A percentile compares a stretch with the other conserved stretches of the same genome.
phyloP scores from a whole-genome alignment of 1,140 invertebrate genomes.

The Eriosoma lanigerum region DNA sequence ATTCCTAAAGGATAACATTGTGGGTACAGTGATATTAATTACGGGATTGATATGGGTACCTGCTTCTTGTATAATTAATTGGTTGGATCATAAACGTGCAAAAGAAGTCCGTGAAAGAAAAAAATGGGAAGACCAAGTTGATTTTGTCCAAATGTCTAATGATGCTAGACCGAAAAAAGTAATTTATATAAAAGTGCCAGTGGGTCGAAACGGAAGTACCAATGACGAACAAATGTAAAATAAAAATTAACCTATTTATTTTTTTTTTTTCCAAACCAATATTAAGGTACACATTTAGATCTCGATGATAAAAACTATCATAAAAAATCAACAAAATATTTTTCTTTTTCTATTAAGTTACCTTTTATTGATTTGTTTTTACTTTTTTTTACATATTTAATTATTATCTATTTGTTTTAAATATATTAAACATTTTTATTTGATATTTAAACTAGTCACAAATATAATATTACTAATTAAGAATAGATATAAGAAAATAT shows the following conservation, averaged over 20 bases:
- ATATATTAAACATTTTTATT: not conserved
- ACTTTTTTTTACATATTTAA: slow-evolving; percentile 1
- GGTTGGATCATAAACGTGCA: slow-evolving; percentile 64
- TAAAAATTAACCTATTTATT: not conserved
- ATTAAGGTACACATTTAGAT: not conserved
- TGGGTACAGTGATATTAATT: slow-evolving; percentile 84
- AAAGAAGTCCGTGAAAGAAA: slow-evolving; percentile 46
- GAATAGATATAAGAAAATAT: not conserved
- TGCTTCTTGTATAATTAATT: slow-evolving; percentile 78
- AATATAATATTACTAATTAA: slow-evolving; percentile 7
- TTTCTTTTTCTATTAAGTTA: slow-evolving; percentile 20
- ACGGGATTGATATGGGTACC: slow-evolving; percentile 92
- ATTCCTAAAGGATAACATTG: slow-evolving; percentile 84
- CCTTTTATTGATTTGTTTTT: slow-evolving; percentile 20
- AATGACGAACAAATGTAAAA: slow-evolving; percentile 27
- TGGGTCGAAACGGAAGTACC: slow-evolving; percentile 8
- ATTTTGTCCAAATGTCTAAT: slow-evolving; percentile 39
- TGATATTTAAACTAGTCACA: slow-evolving; percentile 20
- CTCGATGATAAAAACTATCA: not conserved
- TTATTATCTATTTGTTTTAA: not conserved
- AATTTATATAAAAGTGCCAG: slow-evolving; percentile 40
- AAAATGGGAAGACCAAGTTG: slow-evolving; percentile 46
- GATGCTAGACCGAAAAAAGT: slow-evolving; percentile 39
- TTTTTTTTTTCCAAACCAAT: not conserved
- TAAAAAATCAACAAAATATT: not conserved